Conservation (phyloP, 2,113 vertebrate species). For the Burhinus oedicnemus region DNA sequence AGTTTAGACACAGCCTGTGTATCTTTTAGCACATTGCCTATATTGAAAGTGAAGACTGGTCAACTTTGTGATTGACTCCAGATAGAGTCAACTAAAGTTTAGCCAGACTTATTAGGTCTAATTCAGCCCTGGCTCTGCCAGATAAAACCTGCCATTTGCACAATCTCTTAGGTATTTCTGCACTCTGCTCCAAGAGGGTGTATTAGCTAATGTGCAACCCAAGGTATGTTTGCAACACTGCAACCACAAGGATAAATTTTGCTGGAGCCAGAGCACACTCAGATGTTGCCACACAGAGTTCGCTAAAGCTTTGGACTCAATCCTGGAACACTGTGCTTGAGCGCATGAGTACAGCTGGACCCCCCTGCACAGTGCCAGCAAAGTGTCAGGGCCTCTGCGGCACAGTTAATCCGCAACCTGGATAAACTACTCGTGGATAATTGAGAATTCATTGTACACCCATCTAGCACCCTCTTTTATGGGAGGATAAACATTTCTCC, state of each 20-base stretch:
- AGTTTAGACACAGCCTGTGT: background rate
- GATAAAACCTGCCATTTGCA: slow-evolving; percentile 23
- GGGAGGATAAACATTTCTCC: slow-evolving; percentile 1
- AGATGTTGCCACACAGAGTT: slow-evolving; percentile 22
- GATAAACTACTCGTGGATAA: background rate
- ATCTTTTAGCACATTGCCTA: background rate
- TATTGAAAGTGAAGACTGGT: slow-evolving; percentile 12
- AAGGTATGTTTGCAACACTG: slow-evolving; percentile 33
- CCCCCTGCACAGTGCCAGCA: background rate
- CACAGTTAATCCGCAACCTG: slow-evolving; percentile 42
- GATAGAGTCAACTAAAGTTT: slow-evolving; percentile 38
- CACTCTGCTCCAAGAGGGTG: slow-evolving; percentile 38
- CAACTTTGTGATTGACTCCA: slow-evolving; percentile 44
- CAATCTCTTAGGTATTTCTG: slow-evolving; percentile 56
- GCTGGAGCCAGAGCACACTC: background rate
- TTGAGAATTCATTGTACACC: background rate
- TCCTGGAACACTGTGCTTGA: slow-evolving; percentile 31
- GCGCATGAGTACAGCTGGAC: background rate
- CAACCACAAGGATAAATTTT: slow-evolving; percentile 9
- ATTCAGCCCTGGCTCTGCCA: slow-evolving; percentile 22
- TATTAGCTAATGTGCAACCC: slow-evolving; percentile 48
- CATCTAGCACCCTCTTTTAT: slow-evolving; percentile 36
- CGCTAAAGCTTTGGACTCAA: slow-evolving; percentile 12
- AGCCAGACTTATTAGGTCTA: slow-evolving; percentile 25
- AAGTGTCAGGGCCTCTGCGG: background rate